phyloP scores from a whole-genome alignment of 2,113 vertebrate genomes.

The Isichthys henryi region DNA sequence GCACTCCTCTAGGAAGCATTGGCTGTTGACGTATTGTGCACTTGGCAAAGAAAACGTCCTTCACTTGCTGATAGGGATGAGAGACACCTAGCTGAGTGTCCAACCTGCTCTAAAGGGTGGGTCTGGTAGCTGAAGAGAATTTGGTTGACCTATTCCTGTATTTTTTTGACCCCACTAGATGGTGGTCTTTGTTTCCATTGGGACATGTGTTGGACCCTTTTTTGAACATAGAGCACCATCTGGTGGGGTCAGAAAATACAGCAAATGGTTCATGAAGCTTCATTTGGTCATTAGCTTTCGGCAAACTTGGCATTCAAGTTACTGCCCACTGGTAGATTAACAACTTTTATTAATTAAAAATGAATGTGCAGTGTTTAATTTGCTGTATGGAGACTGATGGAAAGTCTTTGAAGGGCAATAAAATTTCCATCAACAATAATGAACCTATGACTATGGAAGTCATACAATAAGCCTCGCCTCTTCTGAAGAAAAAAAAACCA shows the following conservation, averaged over 20 bases:
- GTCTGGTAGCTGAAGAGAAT: not conserved
- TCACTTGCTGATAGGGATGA: not conserved
- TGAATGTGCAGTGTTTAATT: not conserved
- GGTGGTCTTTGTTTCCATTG: not conserved
- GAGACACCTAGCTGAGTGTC: not conserved
- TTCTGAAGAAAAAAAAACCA: not conserved
- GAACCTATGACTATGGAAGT: not conserved
- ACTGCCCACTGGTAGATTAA: not conserved
- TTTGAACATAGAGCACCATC: too few species aligned
- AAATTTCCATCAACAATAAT: not conserved
- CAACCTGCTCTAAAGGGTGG: not conserved
- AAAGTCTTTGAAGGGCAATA: not conserved
- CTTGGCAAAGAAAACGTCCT: not conserved
- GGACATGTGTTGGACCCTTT: not conserved
- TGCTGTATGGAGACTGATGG: not conserved
- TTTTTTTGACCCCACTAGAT: not conserved
- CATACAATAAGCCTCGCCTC: not conserved
- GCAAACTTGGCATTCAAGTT: not conserved
- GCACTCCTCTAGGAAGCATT: not conserved
- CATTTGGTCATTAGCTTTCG: not conserved
- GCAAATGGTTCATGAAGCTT: too few species aligned
- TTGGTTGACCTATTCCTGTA: not conserved
- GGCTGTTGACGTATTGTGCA: not conserved
- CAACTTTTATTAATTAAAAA: not conserved
- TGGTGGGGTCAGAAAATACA: too few species aligned